phyloP scores from a whole-genome alignment of 2,797 vertebrate species.

The Takifugu ocellatus region DNA sequence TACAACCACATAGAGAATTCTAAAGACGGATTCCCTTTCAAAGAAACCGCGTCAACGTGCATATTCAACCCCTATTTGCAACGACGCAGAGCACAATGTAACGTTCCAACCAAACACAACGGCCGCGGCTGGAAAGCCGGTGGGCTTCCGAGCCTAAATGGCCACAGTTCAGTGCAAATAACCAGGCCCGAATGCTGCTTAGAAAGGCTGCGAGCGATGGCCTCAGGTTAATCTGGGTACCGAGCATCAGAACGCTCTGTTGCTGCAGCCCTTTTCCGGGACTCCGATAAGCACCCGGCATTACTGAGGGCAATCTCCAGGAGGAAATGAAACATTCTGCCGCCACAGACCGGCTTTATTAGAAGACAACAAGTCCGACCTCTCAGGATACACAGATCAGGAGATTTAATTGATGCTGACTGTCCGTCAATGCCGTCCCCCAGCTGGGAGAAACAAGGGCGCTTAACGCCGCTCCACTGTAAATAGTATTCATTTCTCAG shows the following conservation, averaged over 20 bases:
- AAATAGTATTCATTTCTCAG: constrained; percentile 68
- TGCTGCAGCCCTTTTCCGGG: constrained; percentile 57
- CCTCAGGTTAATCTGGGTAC: constrained; percentile 68
- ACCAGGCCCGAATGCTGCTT: constrained; percentile 36
- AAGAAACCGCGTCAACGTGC: neutral
- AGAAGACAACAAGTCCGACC: constrained; percentile 69
- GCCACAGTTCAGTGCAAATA: constrained; percentile 21
- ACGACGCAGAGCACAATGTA: constrained; percentile 1
- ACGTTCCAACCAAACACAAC: constrained; percentile 11
- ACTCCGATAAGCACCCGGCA: constrained; percentile 67
- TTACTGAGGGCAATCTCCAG: constrained; percentile 71
- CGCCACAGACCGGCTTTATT: constrained; percentile 70
- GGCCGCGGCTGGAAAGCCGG: constrained; percentile 2
- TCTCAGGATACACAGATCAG: constrained; percentile 69
- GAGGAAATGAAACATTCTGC: constrained; percentile 77
- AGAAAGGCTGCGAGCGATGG: constrained; percentile 41
- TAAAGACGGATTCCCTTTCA: neutral
- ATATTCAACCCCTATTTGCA: neutral
- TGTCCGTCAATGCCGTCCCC: constrained; percentile 62
- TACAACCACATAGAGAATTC: constrained; percentile 36
- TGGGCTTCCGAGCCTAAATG: constrained; percentile 18
- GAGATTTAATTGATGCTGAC: constrained; percentile 75
- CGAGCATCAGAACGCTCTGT: constrained; percentile 61
- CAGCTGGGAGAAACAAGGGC: constrained; percentile 61
- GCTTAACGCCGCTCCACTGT: constrained; percentile 67